A percentile compares a stretch with the other conserved stretches of the same genome.
These are phyloP conservation scores for Botia almorhae DNA, from an alignment of 2,797 vertebrate species.

Conservation along the genomic window DNA sequence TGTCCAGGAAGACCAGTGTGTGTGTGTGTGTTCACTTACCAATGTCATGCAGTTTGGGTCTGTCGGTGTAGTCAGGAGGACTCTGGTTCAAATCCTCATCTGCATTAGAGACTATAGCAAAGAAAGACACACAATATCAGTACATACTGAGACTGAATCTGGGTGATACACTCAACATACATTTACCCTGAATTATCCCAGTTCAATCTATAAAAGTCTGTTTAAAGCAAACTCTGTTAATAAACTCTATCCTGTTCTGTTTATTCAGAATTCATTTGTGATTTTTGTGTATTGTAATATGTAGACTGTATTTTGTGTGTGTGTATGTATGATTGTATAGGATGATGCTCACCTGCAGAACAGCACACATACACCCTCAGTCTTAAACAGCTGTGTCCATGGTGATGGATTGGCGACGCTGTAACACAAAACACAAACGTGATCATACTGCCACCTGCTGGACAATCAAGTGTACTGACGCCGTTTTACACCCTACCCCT, in stretches of 20 bases:
- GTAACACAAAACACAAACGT: conserved; percentile 57
- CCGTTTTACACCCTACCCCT: too few relatives aligned
- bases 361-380: conserved; percentile 97
- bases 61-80: conserved; percentile 91
- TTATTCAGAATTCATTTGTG: too few relatives aligned
- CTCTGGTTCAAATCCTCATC: conserved; percentile 89
- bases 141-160: neutral
- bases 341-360: conserved; percentile 84
- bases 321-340: conserved; percentile 37
- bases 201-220: too few relatives aligned
- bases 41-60: conserved; percentile 93
- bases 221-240: too few relatives aligned
- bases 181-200: neutral
- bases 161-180: neutral
- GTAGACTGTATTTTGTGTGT: conserved; percentile 3
- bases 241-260: neutral
- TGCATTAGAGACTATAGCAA: conserved; percentile 82
- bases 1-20: too few relatives aligned
- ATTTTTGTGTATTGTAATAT: neutral
- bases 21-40: conserved; percentile 80
- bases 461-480: conserved; percentile 19
- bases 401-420: conserved; percentile 93
- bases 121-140: conserved; percentile 18
- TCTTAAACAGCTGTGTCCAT: conserved; percentile 91
- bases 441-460: conserved; percentile 70